These are phyloP conservation scores for Exephanes ischioxanthus DNA, from an alignment of 2,888 invertebrate genomes.

Conservation along the genomic window DNA sequence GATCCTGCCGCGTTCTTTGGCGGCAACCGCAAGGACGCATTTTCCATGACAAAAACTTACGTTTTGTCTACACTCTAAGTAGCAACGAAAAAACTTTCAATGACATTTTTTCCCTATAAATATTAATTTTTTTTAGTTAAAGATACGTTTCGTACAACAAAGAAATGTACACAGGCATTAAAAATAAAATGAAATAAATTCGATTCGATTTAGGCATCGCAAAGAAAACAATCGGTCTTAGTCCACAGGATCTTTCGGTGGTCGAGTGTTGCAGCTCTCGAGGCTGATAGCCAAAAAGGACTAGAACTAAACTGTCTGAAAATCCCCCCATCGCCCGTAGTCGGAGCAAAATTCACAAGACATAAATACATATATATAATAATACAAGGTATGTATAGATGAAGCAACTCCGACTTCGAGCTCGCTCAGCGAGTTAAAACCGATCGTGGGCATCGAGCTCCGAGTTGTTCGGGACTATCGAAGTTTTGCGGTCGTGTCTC, in stretches of 20 bases:
- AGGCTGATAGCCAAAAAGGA: not conserved
- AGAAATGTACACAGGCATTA: too few relatives aligned
- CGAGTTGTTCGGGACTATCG: constrained; percentile 66
- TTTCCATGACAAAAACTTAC: constrained; percentile 17
- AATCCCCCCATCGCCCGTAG: constrained; percentile 17
- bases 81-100: not conserved
- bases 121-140: too few relatives aligned
- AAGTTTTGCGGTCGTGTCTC: constrained; percentile 77
- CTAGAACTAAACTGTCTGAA: constrained; percentile 32
- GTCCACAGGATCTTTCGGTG: constrained; percentile 10
- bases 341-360: constrained; percentile 44
- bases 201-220: too few relatives aligned
- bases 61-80: not conserved
- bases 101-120: too few relatives aligned
- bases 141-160: too few relatives aligned
- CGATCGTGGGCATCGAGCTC: constrained; percentile 30
- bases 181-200: too few relatives aligned
- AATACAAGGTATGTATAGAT: not conserved
- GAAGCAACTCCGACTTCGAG: constrained; percentile 13
- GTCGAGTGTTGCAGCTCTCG: not conserved
- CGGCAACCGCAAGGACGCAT: constrained; percentile 58
- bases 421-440: constrained; percentile 55
- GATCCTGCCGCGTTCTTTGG: constrained; percentile 53
- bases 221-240: not conserved
- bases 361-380: constrained; percentile 6